These are phyloP conservation scores for Mormyrops boulengeri DNA, from an alignment of 2,797 vertebrate species.

Conservation along the genomic window DNA sequence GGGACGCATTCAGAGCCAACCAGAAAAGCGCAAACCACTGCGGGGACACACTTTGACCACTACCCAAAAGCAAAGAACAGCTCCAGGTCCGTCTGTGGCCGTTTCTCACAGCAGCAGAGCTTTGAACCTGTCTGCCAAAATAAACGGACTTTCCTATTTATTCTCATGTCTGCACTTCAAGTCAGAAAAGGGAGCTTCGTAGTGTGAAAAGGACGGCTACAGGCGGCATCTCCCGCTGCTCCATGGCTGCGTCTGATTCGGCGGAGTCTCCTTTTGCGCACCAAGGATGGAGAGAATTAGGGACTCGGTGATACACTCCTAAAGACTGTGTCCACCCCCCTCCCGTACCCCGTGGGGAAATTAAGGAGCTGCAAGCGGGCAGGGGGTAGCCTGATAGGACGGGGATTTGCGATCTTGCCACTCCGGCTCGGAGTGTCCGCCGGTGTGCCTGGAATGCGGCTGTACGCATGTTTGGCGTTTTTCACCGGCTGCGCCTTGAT, in stretches of 20 bases:
- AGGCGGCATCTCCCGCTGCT: constrained; percentile 38
- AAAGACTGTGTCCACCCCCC: constrained; percentile 49
- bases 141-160: constrained; percentile 69
- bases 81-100: constrained; percentile 51
- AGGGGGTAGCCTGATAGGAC: constrained; percentile 23
- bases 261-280: constrained; percentile 70
- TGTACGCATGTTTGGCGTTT: constrained; percentile 64
- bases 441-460: constrained; percentile 57
- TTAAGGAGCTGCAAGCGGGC: constrained; percentile 33
- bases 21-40: constrained; percentile 55
- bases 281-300: constrained; percentile 64
- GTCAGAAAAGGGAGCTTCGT: constrained; percentile 42
- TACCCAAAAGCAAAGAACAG: constrained; percentile 53
- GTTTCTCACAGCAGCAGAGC: constrained; percentile 62
- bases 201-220: constrained; percentile 39
- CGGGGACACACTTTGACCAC: constrained; percentile 73
- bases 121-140: constrained; percentile 72
- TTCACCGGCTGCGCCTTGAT: constrained; percentile 69
- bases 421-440: constrained; percentile 43
- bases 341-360: constrained; percentile 44
- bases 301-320: constrained; percentile 52
- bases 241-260: constrained; percentile 40
- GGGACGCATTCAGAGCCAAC: constrained; percentile 53
- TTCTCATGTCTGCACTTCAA: constrained; percentile 49
- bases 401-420: constrained; percentile 35